Conservation (phyloP, 2,888 invertebrate genomes). For the Acleris emargana region DNA sequence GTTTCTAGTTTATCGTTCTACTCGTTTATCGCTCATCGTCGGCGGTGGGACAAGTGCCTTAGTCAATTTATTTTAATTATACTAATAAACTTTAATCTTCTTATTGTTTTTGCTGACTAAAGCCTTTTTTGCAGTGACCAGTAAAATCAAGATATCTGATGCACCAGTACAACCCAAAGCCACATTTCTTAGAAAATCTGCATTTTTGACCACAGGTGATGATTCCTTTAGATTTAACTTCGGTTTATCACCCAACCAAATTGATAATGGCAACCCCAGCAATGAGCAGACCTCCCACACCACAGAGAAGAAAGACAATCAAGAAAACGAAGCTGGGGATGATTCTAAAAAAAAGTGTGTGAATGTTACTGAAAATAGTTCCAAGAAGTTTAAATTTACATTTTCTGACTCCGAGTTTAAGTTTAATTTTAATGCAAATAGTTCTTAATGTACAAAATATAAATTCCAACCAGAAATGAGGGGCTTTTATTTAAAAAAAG, state of each 20-base stretch:
- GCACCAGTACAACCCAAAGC: constrained; percentile 83
- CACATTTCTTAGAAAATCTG: constrained; percentile 87
- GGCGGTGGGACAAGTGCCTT: too few species aligned
- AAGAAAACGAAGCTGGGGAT: constrained; percentile 42
- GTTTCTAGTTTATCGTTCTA: too few species aligned
- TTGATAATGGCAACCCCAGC: constrained; percentile 46
- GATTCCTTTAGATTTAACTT: constrained; percentile 83
- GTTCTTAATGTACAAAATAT: constrained; percentile 43
- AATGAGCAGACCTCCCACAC: constrained; percentile 35
- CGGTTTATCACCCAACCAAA: constrained; percentile 56
- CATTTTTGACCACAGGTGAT: constrained; percentile 76
- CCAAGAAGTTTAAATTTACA: constrained; percentile 85
- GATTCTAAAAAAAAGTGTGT: constrained; percentile 51
- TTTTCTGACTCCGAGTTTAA: constrained; percentile 83
- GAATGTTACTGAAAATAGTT: constrained; percentile 33
- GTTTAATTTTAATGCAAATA: constrained; percentile 85
- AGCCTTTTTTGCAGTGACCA: constrained; percentile 73
- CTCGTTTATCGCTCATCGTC: too few species aligned
- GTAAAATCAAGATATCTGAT: constrained; percentile 83
- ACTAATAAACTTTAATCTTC: too few species aligned
- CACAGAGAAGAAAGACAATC: constrained; percentile 37
- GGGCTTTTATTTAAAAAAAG: too few species aligned
- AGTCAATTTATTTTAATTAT: too few species aligned
- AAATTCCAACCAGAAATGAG: background rate
- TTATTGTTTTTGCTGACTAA: constrained; percentile 33